These are phyloP conservation scores for Syngnathoides biaculeatus DNA, from an alignment of 2,113 vertebrate genomes.

Conservation along the genomic window DNA sequence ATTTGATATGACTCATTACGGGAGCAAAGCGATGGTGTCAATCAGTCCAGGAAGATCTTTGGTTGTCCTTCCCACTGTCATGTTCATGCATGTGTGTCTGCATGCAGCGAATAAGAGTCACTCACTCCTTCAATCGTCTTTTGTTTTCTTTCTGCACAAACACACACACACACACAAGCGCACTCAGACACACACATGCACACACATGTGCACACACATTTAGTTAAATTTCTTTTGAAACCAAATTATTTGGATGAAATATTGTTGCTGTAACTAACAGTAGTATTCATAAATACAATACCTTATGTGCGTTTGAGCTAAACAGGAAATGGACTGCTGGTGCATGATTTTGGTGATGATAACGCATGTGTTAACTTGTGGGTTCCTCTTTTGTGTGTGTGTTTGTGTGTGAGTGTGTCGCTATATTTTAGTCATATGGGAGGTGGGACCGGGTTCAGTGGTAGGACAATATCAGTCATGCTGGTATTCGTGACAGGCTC, in stretches of 20 bases:
- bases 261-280: neutral
- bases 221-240: neutral
- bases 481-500: constrained; percentile 78
- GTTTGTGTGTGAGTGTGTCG: constrained; percentile 27
- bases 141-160: neutral
- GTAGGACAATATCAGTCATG: constrained; percentile 67
- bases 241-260: neutral
- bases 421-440: constrained; percentile 35
- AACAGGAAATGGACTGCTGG: constrained; percentile 55
- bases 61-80: neutral
- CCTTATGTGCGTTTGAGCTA: constrained; percentile 20
- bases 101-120: constrained; percentile 1
- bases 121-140: neutral
- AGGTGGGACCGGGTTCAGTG: constrained; percentile 72
- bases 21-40: neutral
- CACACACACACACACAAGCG: no score
- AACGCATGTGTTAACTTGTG: constrained; percentile 26
- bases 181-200: no score
- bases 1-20: no score
- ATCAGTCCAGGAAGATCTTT: neutral
- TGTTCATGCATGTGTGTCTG: constrained; percentile 7
- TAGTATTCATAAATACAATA: neutral
- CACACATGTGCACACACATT: neutral
- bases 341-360: constrained; percentile 61
- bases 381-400: constrained; percentile 14